These are phyloP conservation scores for Drosophila lacicola DNA, from an alignment of 2,888 invertebrate species.

Conservation along the genomic window DNA sequence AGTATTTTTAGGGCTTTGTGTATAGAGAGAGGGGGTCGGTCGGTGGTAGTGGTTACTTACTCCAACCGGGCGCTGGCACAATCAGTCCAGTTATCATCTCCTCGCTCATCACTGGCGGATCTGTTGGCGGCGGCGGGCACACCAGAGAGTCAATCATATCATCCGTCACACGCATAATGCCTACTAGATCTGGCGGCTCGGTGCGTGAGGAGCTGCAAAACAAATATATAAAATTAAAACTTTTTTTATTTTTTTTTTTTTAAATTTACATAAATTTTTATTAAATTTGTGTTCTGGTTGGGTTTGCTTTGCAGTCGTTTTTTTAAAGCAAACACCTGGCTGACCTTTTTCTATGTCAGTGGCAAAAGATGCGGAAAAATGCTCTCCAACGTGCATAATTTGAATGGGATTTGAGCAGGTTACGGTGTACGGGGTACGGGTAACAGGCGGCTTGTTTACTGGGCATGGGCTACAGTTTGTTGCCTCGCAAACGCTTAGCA, in stretches of 20 bases:
- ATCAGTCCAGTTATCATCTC: constrained; percentile 98
- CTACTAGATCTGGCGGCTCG: constrained; percentile 91
- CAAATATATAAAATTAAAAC: not conserved
- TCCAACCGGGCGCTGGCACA: constrained; percentile 98
- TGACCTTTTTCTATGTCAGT: constrained; percentile 77
- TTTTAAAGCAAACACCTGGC: constrained; percentile 43
- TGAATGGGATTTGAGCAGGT: constrained; percentile 50
- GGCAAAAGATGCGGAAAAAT: constrained; percentile 75
- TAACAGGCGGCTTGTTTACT: not conserved
- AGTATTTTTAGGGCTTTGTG: constrained; percentile 20
- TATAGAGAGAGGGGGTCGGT: not conserved
- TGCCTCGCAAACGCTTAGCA: constrained; percentile 71
- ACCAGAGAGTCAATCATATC: constrained; percentile 97
- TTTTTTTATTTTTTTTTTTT: not conserved
- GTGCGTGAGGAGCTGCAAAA: constrained; percentile 90
- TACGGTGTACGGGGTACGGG: not conserved
- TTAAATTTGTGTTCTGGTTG: constrained; percentile 30
- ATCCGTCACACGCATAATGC: constrained; percentile 94
- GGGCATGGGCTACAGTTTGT: constrained; percentile 46
- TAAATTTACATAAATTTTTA: constrained; percentile 49
- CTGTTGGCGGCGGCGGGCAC: constrained; percentile 97
- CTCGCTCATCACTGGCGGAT: constrained; percentile 96
- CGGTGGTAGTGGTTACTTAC: constrained; percentile 87
- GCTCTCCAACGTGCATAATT: constrained; percentile 69
- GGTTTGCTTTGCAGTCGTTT: constrained; percentile 6